phyloP scores from a whole-genome alignment of 2,888 invertebrate genomes.

The Chrysina gloriosa region DNA sequence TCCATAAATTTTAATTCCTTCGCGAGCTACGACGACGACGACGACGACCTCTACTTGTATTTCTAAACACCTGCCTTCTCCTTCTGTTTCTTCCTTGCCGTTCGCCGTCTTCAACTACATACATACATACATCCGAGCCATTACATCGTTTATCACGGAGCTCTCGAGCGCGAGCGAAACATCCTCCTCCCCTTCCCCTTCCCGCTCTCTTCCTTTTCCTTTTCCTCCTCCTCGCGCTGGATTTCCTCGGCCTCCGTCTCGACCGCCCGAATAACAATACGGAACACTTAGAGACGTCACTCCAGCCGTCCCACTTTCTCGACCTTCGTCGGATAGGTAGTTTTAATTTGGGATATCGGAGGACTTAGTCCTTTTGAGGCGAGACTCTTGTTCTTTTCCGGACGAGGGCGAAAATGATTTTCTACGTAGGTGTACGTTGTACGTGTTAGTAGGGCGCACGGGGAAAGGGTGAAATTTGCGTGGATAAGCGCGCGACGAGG shows the following conservation, averaged over 20 bases:
- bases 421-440: neutral
- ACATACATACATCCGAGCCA: constrained; percentile 20
- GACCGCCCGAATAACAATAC: constrained; percentile 39
- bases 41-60: neutral
- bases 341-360: constrained; percentile 45
- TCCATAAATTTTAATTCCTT: no score
- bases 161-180: constrained; percentile 14
- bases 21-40: no score
- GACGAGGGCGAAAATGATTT: no score
- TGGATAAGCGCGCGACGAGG: neutral
- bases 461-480: neutral
- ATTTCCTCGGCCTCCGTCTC: constrained; percentile 13
- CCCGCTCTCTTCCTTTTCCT: neutral
- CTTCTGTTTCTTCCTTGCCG: neutral
- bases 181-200: neutral
- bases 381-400: neutral
- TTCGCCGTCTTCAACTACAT: neutral
- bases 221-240: neutral
- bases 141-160: constrained; percentile 36
- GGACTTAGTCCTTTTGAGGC: constrained; percentile 17
- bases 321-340: constrained; percentile 34
- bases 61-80: constrained; percentile 19
- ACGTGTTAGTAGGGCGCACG: neutral
- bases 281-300: constrained; percentile 36
- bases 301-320: constrained; percentile 43